Base-by-base conservation (phyloP, 2,113 vertebrate species). In the Gymnarchus niloticus region DNA sequence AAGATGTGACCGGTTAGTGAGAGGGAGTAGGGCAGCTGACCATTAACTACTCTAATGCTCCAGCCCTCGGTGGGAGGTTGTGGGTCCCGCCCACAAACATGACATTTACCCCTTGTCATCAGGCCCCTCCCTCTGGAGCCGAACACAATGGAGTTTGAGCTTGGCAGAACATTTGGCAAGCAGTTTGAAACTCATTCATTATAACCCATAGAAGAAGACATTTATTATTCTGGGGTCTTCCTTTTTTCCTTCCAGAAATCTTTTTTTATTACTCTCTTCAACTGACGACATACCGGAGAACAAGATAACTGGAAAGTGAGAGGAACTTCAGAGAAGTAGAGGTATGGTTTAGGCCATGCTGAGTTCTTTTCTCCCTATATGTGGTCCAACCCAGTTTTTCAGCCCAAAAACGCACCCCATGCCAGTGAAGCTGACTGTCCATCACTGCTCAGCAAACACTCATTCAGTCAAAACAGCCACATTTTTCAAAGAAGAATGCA, bases 131-230 rank as follows among this genome's bases (percentile, higher is more conserved):
- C 28, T 33, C 49, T 41, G 80, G 51, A 56, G 25, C 10, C 48
- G 37, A 48, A 82, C 25, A 82, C 80, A 82, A 82, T 82, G 80
- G 51, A 37, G 49, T 28, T 21, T 37, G 12, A 12, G 51, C 25
- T 56, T 33, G 80, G 51, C 25, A 54, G 51, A 41, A 48, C 44
- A 48, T 78, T 78, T 78, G 80, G 51, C 49, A 82, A 52, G 80
- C 49, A 82, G 80, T 52, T 82, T 51, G 80, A 82, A 54, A 49
- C 65, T n/a, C 51, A 82, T 54, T 82, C 49, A 82, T 82, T 82
- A 82, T 82, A 82, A 17, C 80, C 48, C 49, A 52, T 33, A 82
- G 80, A 48, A 52, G 80, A 51, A 28, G 51, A 54, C 80, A 82
- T 82, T 82, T 82, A n/a, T 28, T 54, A 54, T 82, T 82, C 44